phyloP scores from a whole-genome alignment of 2,797 vertebrate genomes.

The Chelonia mydas region DNA sequence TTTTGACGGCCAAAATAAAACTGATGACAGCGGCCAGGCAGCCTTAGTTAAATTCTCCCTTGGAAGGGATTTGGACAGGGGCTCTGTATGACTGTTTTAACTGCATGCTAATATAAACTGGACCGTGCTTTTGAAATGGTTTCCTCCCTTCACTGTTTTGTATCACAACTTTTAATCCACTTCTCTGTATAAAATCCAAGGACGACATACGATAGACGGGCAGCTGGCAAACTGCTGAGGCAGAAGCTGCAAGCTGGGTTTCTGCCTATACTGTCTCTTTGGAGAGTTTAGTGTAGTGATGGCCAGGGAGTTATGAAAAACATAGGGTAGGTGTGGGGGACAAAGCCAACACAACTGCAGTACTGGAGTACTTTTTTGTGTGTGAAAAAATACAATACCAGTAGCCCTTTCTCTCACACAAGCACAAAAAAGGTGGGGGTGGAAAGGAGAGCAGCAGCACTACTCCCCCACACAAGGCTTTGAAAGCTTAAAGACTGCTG shows the following conservation, averaged over 20 bases:
- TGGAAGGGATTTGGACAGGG: not conserved
- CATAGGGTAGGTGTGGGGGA: rapidly evolving
- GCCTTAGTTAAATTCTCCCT: not conserved
- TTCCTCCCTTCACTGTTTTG: not conserved
- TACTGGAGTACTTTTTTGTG: not conserved
- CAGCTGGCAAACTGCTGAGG: rapidly evolving
- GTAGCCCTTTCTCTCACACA: too few relatives aligned
- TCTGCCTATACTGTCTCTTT: rapidly evolving
- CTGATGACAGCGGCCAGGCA: rapidly evolving
- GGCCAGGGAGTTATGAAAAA: not conserved
- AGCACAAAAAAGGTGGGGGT: not conserved
- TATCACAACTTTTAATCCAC: rapidly evolving
- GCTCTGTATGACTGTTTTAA: not conserved
- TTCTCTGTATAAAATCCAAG: not conserved
- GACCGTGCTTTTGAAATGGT: rapidly evolving
- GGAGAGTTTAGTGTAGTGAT: not conserved
- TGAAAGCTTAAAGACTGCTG: rapidly evolving
- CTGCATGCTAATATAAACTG: not conserved
- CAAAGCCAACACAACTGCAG: not conserved
- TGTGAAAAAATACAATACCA: too few relatives aligned
- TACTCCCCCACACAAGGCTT: not conserved
- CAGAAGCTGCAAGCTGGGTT: rapidly evolving
- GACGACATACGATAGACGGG: not conserved
- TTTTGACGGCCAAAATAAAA: not conserved
- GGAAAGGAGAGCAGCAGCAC: rapidly evolving